Percentiles rank a stretch among this genome's conserved stretches.
phyloP scores from a whole-genome alignment of 2,888 invertebrate species.

The Pardosa pseudoannulata region DNA sequence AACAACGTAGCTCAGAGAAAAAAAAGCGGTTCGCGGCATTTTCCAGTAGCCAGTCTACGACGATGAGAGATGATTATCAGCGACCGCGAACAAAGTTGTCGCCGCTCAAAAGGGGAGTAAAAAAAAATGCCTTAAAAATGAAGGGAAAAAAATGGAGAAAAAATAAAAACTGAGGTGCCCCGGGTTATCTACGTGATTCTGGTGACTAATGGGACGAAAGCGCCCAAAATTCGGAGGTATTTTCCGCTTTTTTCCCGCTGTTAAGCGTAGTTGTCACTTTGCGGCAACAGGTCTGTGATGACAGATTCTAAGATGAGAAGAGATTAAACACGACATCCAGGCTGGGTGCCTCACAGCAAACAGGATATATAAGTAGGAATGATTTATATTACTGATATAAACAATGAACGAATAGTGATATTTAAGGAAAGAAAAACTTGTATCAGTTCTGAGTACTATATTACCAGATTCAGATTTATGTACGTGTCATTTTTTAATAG shows the following conservation, averaged over 20 bases:
- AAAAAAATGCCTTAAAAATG: neutral
- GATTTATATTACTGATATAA: neutral
- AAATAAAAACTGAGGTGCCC: constrained; percentile 38
- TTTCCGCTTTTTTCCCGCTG: constrained; percentile 6
- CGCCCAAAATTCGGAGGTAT: constrained; percentile 48
- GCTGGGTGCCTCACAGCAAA: neutral
- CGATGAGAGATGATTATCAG: constrained; percentile 47
- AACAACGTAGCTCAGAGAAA: no score
- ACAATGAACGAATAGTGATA: neutral
- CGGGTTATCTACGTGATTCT: constrained; percentile 55
- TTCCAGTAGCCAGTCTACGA: constrained; percentile 55
- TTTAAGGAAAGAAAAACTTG: neutral
- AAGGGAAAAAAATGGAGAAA: constrained; percentile 20
- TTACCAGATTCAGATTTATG: no score
- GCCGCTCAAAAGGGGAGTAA: constrained; percentile 45
- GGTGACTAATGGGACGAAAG: constrained; percentile 59
- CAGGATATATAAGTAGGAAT: neutral
- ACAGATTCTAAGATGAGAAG: constrained; percentile 37
- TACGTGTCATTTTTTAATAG: no score
- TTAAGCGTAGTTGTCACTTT: constrained; percentile 27
- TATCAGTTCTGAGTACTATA: no score
- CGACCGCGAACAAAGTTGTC: constrained; percentile 61
- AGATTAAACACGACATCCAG: constrained; percentile 45
- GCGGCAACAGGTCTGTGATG: constrained; percentile 35
- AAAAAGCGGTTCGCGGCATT: constrained; percentile 6